Base-by-base conservation (phyloP, 2,888 invertebrate species). In the Diarsia rubi region DNA sequence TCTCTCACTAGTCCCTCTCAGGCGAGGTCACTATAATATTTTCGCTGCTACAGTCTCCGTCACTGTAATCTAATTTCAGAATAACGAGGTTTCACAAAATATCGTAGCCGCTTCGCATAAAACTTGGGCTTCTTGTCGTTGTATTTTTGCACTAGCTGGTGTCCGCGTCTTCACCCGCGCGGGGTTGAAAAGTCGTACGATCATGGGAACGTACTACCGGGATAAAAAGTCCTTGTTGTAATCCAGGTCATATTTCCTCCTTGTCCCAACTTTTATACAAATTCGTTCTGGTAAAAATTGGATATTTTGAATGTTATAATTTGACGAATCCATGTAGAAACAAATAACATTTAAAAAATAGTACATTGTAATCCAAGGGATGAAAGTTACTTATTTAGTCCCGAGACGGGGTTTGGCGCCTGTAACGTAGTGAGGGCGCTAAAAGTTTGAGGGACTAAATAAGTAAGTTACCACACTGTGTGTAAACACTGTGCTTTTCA, bases 81-180 rank as follows among this genome's bases (percentile, higher is more conserved):
- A 75, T 78, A 75, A 84, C 78, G 59, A 81, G 75, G 82, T 84
- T 84, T 63, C 63, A 70, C 60, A 81, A 83, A 78, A 83, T 83
- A 70, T 83, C 71, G 80, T 76, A 54, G 71, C 62, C 71, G 83
- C 67, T 70, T 45, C 65, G 70, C 57, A 76, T 72, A 60, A 78
- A 83, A 76, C 80, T 82, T 80, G 64, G 63, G 44, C 67, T 69
- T 69, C 59, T 63, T 74, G 71, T 75, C 59, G 67, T 69, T 69
- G 66, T 52, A 73, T 75, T 83, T 82, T 79, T 64, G 72, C 60
- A 4, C 42, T 42, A 24, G 24, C 0, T n/a, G 42, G 3, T 62
- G 0, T 0, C 8, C 42, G 16, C 3, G n/a, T 42, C 62, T 42
- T 16, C n/a, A 3, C 8, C 3, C 12, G 24, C 8, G 8, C 16